Evolutionary conservation across 2,888 invertebrate species (phyloP).

Genomic region (Eutolmus rufibarbis): DNA sequence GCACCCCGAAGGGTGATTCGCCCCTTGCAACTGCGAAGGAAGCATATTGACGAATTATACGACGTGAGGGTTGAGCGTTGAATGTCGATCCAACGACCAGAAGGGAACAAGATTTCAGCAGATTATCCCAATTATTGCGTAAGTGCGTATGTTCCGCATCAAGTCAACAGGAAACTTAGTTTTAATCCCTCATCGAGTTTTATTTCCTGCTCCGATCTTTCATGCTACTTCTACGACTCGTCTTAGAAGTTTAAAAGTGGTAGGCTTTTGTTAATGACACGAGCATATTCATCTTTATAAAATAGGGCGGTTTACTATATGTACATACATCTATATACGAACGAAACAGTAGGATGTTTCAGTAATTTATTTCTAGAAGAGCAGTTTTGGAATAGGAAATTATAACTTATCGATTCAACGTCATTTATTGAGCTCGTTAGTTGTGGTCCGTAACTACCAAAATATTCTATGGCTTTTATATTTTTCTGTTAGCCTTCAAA

Average conservation of each 20-base stretch:
- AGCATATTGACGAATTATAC: constrained; percentile 21
- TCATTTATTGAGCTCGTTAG: too few species aligned
- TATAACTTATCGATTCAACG: too few species aligned
- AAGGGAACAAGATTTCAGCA: constrained; percentile 45
- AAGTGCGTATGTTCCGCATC: background rate
- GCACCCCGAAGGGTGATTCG: background rate
- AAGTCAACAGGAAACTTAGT: background rate
- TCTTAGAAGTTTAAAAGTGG: background rate
- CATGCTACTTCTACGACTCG: background rate
- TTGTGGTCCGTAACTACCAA: too few species aligned
- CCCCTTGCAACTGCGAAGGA: background rate
- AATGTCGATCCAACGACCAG: constrained; percentile 33
- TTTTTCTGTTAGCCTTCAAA: too few species aligned
- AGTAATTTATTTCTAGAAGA: too few species aligned
- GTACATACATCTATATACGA: too few species aligned
- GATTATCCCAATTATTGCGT: constrained; percentile 48
- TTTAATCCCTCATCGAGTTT: background rate
- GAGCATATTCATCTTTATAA: background rate
- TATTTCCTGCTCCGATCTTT: background rate
- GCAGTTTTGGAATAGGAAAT: too few species aligned
- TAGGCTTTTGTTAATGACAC: background rate
- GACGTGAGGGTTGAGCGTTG: background rate
- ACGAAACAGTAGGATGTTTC: background rate
- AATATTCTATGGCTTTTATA: too few species aligned
- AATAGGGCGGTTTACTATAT: background rate